Percentiles rank a stretch among this genome's conserved stretches.
Evolutionary conservation across 2,797 vertebrate species (phyloP).

Genomic region (Gadopsis bispinosus): DNA sequence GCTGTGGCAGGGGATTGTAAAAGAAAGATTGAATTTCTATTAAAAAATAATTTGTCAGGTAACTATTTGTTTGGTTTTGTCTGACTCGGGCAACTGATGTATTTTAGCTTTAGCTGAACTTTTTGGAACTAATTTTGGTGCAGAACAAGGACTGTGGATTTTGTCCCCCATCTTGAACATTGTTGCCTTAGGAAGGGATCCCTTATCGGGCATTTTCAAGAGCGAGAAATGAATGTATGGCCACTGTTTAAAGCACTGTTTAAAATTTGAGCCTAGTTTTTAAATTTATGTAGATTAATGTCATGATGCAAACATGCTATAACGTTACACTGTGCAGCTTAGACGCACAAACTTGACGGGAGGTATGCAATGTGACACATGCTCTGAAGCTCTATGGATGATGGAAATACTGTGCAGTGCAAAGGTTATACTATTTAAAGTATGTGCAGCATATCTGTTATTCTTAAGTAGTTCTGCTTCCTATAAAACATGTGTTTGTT

Average conservation of each 20-base stretch:
- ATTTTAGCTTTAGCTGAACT: neutral
- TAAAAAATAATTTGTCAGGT: neutral
- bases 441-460: neutral
- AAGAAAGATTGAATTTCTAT: neutral
- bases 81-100: neutral
- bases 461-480: conserved; percentile 8
- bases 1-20: conserved; percentile 1
- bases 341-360: neutral
- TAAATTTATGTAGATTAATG: neutral
- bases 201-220: accelerated
- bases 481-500: neutral
- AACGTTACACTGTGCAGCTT: neutral
- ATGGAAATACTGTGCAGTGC: conserved; percentile 2
- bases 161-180: neutral
- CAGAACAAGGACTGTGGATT: neutral
- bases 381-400: neutral
- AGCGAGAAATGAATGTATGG: neutral
- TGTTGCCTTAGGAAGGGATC: neutral
- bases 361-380: neutral
- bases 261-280: neutral
- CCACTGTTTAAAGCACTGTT: neutral
- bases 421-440: neutral
- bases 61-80: neutral
- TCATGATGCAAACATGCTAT: neutral
- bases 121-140: neutral